These are phyloP conservation scores for Andrena praecox DNA, from an alignment of 2,888 invertebrate species.

Conservation along the genomic window DNA sequence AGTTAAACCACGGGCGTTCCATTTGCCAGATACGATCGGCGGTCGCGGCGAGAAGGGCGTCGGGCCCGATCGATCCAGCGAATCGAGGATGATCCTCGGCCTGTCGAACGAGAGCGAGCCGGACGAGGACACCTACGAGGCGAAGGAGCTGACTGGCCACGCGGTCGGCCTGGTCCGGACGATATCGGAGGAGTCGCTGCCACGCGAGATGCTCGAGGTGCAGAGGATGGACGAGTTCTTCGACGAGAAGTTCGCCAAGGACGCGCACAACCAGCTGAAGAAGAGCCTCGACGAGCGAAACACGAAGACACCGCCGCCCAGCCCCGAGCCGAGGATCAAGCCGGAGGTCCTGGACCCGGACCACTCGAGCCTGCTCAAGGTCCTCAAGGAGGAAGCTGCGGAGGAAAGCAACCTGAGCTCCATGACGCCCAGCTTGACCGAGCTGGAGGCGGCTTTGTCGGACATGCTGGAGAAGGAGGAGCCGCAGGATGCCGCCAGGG, in stretches of 20 bases:
- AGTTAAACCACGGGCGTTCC: slow-evolving; percentile 63
- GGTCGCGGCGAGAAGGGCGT: slow-evolving; percentile 44
- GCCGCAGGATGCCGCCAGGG: slow-evolving; percentile 48
- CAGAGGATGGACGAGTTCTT: slow-evolving; percentile 64
- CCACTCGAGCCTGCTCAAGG: slow-evolving; percentile 75
- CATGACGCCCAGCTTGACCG: slow-evolving; percentile 83
- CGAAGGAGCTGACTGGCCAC: slow-evolving; percentile 73
- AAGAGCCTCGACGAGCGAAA: slow-evolving; percentile 54
- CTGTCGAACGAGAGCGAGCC: slow-evolving; percentile 80
- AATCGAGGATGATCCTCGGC: slow-evolving; percentile 67
- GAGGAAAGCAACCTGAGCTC: slow-evolving; percentile 80
- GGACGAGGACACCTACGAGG: slow-evolving; percentile 75
- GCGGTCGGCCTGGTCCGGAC: slow-evolving; percentile 70
- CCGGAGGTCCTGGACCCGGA: slow-evolving; percentile 73
- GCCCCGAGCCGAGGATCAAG: slow-evolving; percentile 78
- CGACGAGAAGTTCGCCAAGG: slow-evolving; percentile 68
- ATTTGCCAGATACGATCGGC: slow-evolving; percentile 74
- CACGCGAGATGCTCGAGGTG: slow-evolving; percentile 79
- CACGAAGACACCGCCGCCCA: slow-evolving; percentile 78
- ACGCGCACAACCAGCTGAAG: slow-evolving; percentile 59
- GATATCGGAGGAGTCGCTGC: slow-evolving; percentile 83
- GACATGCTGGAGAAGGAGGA: slow-evolving; percentile 82
- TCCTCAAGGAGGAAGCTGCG: slow-evolving; percentile 74
- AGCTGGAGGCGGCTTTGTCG: slow-evolving; percentile 82
- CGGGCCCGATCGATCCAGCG: slow-evolving; percentile 54